A percentile compares a stretch with the other conserved stretches of the same genome.
Evolutionary conservation across 1,140 invertebrate genomes (phyloP).

Genomic region (Samia ricini): DNA sequence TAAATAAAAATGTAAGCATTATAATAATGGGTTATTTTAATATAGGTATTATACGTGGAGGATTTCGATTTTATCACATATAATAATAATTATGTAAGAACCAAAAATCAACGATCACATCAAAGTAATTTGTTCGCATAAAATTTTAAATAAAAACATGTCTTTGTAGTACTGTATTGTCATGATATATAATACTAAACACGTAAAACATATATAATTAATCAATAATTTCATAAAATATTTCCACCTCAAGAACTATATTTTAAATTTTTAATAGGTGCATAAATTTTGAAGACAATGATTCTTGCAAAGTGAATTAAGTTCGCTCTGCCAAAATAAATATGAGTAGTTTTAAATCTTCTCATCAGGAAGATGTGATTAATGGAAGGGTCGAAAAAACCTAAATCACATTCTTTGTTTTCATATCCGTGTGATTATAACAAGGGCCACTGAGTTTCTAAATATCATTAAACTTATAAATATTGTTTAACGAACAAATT

Average conservation of each 20-base stretch:
- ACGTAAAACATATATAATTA: too few species aligned
- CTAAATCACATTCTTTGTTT: background rate
- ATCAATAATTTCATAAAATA: too few species aligned
- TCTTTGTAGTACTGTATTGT: background rate
- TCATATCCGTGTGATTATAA: background rate
- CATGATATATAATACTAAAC: too few species aligned
- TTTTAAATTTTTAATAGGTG: too few species aligned
- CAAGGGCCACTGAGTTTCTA: background rate
- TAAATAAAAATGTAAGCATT: too few species aligned
- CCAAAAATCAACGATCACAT: background rate
- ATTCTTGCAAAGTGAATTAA: too few species aligned
- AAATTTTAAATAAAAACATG: background rate
- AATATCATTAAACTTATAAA: background rate
- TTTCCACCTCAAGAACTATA: too few species aligned
- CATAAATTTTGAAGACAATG: too few species aligned
- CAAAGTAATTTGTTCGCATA: background rate
- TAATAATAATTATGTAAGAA: background rate
- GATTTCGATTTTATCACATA: background rate
- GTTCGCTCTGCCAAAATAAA: too few species aligned
- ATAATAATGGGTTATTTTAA: background rate
- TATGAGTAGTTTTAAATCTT: too few species aligned
- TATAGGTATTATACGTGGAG: background rate
- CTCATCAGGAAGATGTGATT: too few species aligned
- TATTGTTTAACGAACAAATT: constrained; percentile 23
- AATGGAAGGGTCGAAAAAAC: background rate